Evolutionary conservation across 1,140 invertebrate species (phyloP).

Genomic region (Brachionus asplanchnoidis): DNA sequence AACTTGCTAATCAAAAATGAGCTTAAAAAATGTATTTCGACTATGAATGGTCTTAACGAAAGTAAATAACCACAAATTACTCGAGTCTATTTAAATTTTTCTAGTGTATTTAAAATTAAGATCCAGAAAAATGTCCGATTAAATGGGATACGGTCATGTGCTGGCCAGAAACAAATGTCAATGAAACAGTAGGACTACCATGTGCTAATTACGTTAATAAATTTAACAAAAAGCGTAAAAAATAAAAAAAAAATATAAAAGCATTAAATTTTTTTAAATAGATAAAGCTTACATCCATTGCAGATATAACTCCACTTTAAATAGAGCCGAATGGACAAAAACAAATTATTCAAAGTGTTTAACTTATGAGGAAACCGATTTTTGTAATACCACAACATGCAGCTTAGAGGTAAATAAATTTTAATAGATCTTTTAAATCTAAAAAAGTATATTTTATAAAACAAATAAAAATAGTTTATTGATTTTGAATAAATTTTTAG

Average conservation of each 20-base stretch:
- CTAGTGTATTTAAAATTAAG: background rate
- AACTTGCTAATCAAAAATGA: background rate
- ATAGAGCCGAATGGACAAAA: background rate
- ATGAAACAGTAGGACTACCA: background rate
- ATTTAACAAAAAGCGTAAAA: constrained; percentile 20
- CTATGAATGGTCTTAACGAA: background rate
- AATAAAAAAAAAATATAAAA: background rate
- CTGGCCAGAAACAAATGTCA: constrained; percentile 9
- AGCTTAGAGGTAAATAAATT: background rate
- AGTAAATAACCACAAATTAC: background rate
- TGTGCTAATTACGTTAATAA: constrained; percentile 42
- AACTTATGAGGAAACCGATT: background rate
- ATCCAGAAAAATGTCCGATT: constrained; percentile 7
- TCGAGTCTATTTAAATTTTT: background rate
- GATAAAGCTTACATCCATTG: constrained; percentile 2
- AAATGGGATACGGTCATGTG: constrained; percentile 31
- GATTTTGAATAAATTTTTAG: too few relatives aligned
- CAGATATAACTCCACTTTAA: background rate
- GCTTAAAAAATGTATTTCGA: background rate
- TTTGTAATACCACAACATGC: background rate
- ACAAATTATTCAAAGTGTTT: background rate
- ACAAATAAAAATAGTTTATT: too few relatives aligned
- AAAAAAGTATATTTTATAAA: too few relatives aligned
- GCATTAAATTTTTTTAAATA: background rate
- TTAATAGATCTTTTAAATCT: too few relatives aligned